phyloP scores from a whole-genome alignment of 2,797 vertebrate genomes.

The Pseudochirops cupreus region DNA sequence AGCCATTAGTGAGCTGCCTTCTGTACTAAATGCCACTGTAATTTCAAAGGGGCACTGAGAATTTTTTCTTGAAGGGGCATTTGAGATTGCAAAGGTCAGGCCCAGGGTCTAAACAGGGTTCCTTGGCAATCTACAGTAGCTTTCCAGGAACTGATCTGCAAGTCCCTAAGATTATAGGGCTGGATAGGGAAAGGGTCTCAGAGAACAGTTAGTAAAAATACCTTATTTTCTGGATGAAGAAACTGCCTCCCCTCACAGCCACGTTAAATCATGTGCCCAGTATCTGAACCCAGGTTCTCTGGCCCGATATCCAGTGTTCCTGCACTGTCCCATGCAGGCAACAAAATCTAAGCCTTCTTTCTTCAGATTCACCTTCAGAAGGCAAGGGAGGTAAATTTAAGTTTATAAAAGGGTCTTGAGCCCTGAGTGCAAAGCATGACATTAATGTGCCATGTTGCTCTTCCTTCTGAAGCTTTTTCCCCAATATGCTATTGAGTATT shows the following conservation, averaged over 20 bases:
- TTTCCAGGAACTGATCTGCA: neutral
- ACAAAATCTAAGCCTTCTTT: neutral
- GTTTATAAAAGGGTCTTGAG: slow-evolving; percentile 38
- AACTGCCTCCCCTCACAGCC: no score
- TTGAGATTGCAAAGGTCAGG: slow-evolving; percentile 11
- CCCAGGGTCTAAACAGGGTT: neutral
- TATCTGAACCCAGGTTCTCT: neutral
- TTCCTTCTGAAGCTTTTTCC: slow-evolving; percentile 52
- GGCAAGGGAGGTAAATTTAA: neutral
- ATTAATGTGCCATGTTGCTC: slow-evolving; percentile 23
- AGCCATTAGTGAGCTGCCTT: neutral
- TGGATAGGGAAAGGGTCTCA: neutral
- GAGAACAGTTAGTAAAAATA: neutral
- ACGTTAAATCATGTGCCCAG: neutral
- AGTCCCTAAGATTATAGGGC: neutral
- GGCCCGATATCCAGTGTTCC: neutral
- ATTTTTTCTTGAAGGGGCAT: neutral
- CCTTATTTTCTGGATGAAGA: neutral
- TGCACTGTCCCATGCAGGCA: neutral
- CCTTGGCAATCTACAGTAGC: slow-evolving; percentile 12
- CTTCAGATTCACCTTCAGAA: slow-evolving; percentile 43
- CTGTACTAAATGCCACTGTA: neutral
- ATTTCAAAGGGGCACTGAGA: neutral
- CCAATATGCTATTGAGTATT: slow-evolving; percentile 56
- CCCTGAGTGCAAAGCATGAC: neutral